Conservation (phyloP, 2,888 invertebrate species). For the Argynnis bischoffii region DNA sequence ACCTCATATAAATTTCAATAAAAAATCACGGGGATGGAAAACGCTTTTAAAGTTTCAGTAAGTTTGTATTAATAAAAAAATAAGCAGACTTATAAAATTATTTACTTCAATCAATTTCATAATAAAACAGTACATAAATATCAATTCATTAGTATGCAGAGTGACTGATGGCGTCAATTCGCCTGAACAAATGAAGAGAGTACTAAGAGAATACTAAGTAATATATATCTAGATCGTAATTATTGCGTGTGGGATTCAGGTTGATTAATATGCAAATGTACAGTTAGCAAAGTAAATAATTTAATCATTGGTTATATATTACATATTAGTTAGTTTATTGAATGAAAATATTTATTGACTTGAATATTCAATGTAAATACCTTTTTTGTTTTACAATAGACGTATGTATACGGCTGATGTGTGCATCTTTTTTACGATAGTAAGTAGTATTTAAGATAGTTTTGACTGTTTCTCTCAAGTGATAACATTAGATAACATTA, state of each 20-base stretch:
- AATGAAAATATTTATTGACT: too few relatives aligned
- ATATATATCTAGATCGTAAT: slow-evolving; percentile 38
- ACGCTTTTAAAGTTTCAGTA: too few relatives aligned
- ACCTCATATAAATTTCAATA: too few relatives aligned
- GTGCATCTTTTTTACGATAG: too few relatives aligned
- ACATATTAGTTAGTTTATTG: neutral
- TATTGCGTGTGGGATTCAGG: slow-evolving; percentile 36
- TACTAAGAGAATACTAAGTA: slow-evolving; percentile 23
- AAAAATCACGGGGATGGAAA: too few relatives aligned
- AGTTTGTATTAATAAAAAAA: too few relatives aligned
- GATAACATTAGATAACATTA: too few relatives aligned
- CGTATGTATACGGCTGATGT: too few relatives aligned
- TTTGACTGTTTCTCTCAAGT: too few relatives aligned
- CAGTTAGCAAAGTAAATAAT: slow-evolving; percentile 5
- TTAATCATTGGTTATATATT: neutral
- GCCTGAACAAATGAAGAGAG: slow-evolving; percentile 30
- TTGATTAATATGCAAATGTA: slow-evolving; percentile 37
- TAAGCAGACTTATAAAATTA: neutral
- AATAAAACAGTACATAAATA: neutral
- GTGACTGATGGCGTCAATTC: slow-evolving; percentile 29
- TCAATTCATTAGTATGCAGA: slow-evolving; percentile 8
- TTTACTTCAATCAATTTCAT: neutral
- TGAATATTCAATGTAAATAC: too few relatives aligned
- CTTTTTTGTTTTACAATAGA: too few relatives aligned
- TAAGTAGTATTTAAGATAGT: too few relatives aligned